Conservation (phyloP, 2,113 vertebrate species). For the Passer montanus region DNA sequence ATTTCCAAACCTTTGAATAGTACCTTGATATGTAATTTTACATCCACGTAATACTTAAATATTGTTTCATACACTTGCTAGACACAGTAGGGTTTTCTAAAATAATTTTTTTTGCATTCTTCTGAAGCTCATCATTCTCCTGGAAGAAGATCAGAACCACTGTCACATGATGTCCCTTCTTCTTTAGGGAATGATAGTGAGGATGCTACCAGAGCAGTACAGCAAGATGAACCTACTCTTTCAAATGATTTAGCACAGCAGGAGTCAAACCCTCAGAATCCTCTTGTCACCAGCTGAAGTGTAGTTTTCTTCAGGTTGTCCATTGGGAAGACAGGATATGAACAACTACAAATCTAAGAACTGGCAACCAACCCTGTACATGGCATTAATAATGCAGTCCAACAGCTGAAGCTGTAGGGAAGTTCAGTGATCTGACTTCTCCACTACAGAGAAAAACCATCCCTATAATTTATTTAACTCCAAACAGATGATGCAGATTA, state of each 20-base stretch:
- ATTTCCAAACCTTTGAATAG: not conserved
- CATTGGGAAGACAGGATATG: not conserved
- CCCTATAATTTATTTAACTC: not conserved
- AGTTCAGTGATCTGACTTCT: not conserved
- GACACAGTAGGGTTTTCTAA: not conserved
- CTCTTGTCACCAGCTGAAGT: not conserved
- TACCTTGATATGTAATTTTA: not conserved
- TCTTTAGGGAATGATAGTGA: slow-evolving; percentile 13
- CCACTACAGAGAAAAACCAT: not conserved
- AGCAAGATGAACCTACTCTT: slow-evolving; percentile 26
- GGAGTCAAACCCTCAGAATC: slow-evolving; percentile 29
- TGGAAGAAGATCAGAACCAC: not conserved
- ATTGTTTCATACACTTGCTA: not conserved
- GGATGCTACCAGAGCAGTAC: not conserved
- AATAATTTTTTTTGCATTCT: not conserved
- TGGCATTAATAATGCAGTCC: slow-evolving; percentile 11
- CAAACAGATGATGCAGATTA: not conserved
- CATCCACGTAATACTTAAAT: not conserved
- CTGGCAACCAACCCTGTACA: not conserved
- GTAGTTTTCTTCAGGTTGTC: not conserved
- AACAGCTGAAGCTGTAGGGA: not conserved
- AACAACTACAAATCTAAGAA: not conserved
- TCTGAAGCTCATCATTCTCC: slow-evolving; percentile 2
- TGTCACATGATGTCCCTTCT: not conserved
- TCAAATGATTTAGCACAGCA: slow-evolving; percentile 5